Conservation (phyloP, 2,797 vertebrate genomes). For the Pipistrellus nathusii region DNA sequence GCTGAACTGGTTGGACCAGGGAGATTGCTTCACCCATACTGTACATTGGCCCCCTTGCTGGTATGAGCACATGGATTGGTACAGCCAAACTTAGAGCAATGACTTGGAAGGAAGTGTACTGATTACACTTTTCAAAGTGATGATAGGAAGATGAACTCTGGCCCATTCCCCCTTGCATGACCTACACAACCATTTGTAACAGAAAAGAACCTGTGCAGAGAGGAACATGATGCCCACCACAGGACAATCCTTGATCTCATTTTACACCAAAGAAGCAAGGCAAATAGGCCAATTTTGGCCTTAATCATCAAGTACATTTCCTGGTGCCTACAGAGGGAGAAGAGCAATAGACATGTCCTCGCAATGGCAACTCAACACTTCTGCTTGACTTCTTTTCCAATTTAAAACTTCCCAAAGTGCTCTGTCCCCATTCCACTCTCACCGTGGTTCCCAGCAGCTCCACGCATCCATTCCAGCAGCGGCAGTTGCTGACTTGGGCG, state of each 20-base stretch:
- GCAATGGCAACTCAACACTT: neutral
- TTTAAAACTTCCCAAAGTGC: neutral
- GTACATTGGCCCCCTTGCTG: neutral
- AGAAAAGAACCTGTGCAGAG: neutral
- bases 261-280: conserved; percentile 32
- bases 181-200: neutral
- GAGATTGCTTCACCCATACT: neutral
- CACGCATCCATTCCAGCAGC: conserved; percentile 6
- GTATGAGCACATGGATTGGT: neutral
- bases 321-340: neutral
- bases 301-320: neutral
- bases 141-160: neutral
- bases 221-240: neutral
- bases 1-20: neutral
- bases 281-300: neutral
- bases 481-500: conserved; percentile 43
- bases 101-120: conserved; percentile 17
- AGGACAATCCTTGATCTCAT: neutral
- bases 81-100: neutral
- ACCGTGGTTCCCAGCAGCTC: neutral
- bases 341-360: neutral
- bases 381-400: neutral
- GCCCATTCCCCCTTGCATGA: neutral
- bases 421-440: neutral
- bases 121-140: conserved; percentile 37